Percentiles rank a stretch among this genome's conserved stretches.
Conservation (phyloP, 2,888 invertebrate genomes). For the Scotopteryx bipunctaria region DNA sequence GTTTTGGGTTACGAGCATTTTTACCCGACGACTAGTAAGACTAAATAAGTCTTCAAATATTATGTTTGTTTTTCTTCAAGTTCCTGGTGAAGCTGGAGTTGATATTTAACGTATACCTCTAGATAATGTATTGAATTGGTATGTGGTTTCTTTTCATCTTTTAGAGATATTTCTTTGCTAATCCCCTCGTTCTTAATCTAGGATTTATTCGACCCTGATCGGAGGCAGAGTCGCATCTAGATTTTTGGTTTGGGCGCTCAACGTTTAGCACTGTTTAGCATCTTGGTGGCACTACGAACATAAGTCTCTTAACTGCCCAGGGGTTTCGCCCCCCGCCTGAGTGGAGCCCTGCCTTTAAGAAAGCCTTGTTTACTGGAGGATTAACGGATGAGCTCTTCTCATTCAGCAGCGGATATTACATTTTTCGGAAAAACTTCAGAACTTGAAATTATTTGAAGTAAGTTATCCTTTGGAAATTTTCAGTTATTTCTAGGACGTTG, state of each 20-base stretch:
- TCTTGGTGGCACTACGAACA: too few species aligned
- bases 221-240: background rate
- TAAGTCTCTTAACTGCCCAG: too few species aligned
- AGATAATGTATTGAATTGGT: conserved; percentile 1
- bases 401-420: conserved; percentile 15
- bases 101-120: background rate
- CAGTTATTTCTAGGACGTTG: background rate
- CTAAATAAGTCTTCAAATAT: background rate
- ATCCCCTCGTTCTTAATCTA: conserved; percentile 13
- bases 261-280: too few species aligned
- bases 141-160: conserved; percentile 7
- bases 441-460: conserved; percentile 5
- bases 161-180: conserved; percentile 9
- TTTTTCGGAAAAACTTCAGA: conserved; percentile 3
- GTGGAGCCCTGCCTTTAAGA: background rate
- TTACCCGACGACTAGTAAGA: background rate
- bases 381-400: conserved; percentile 18
- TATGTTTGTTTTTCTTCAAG: background rate
- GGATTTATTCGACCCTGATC: conserved; percentile 6
- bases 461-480: background rate
- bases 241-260: background rate
- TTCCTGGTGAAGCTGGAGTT: background rate
- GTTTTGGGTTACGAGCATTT: background rate
- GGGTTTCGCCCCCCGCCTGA: background rate
- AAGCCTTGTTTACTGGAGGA: conserved; percentile 10